Conservation (phyloP, 2,113 vertebrate species). For the Paracanthobrama guichenoti region DNA sequence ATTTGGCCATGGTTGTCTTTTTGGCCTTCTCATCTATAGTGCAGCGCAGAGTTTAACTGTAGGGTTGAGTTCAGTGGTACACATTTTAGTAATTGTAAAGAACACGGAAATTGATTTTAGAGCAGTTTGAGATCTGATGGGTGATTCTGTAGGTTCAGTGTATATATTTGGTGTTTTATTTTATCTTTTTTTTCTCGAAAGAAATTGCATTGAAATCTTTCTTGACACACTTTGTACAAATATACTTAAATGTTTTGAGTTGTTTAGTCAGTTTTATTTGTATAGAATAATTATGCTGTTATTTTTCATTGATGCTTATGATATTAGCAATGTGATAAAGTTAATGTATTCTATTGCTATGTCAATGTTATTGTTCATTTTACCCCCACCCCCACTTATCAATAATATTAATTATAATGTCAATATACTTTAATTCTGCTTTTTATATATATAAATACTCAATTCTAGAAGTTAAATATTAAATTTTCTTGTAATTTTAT, state of each 20-base stretch:
- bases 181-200: conserved; percentile 66
- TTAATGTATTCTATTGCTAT: conserved; percentile 61
- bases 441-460: conserved; percentile 55
- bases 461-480: conserved; percentile 65
- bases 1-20: conserved; percentile 35
- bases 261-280: conserved; percentile 74
- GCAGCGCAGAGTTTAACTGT: conserved; percentile 31
- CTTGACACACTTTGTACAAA: conserved; percentile 76
- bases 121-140: conserved; percentile 61
- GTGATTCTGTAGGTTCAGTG: conserved; percentile 63
- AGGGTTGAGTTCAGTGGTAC: conserved; percentile 47
- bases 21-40: conserved; percentile 43
- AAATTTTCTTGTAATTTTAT: conserved; percentile 51
- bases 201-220: conserved; percentile 68
- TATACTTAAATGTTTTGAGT: conserved; percentile 66
- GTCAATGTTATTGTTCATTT: conserved; percentile 63
- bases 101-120: conserved; percentile 56
- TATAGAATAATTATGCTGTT: conserved; percentile 70
- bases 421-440: conserved; percentile 63
- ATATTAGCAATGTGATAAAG: conserved; percentile 65
- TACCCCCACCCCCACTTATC: conserved; percentile 54
- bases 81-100: conserved; percentile 49
- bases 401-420: conserved; percentile 66
- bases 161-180: conserved; percentile 74
- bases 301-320: conserved; percentile 71